Conservation (phyloP, 1,140 invertebrate species). For the Drosophila subpulchrella region DNA sequence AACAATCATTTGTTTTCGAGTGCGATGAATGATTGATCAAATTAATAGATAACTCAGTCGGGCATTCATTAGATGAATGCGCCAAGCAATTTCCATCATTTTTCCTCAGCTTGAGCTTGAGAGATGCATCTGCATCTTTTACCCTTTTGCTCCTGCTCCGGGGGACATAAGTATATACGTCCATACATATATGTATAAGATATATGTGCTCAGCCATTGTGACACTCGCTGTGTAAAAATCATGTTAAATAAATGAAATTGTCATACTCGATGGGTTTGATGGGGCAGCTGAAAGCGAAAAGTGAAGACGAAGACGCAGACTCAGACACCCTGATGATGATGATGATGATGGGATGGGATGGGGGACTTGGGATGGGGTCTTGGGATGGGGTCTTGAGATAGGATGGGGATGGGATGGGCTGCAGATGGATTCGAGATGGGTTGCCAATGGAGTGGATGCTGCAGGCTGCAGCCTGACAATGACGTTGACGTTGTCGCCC, state of each 20-base stretch:
- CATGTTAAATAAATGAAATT: conserved; percentile 78
- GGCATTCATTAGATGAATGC: conserved; percentile 40
- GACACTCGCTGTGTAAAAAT: conserved; percentile 59
- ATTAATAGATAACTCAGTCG: conserved; percentile 28
- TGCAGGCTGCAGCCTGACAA: conserved; percentile 60
- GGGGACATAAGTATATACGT: conserved; percentile 7
- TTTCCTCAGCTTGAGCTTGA: conserved; percentile 8
- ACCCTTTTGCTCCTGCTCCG: conserved; percentile 11
- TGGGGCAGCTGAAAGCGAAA: conserved; percentile 49
- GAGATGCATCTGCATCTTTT: conserved; percentile 22
- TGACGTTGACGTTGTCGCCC: conserved; percentile 65
- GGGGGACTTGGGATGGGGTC: conserved; percentile 4
- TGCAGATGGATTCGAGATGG: conserved; percentile 23
- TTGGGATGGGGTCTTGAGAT: conserved; percentile 12
- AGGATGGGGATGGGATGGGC: neutral
- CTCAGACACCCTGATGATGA: conserved; percentile 42
- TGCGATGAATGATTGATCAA: conserved; percentile 33
- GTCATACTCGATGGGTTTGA: conserved; percentile 68
- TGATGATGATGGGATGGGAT: conserved; percentile 31
- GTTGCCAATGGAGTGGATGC: conserved; percentile 40
- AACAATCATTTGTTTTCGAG: conserved; percentile 26
- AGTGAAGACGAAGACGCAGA: conserved; percentile 45
- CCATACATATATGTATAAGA: conserved; percentile 6
- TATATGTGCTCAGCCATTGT: conserved; percentile 33
- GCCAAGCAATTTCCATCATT: conserved; percentile 34